These are phyloP conservation scores for Drosophila nannoptera DNA, from an alignment of 1,140 invertebrate species.

Conservation along the genomic window DNA sequence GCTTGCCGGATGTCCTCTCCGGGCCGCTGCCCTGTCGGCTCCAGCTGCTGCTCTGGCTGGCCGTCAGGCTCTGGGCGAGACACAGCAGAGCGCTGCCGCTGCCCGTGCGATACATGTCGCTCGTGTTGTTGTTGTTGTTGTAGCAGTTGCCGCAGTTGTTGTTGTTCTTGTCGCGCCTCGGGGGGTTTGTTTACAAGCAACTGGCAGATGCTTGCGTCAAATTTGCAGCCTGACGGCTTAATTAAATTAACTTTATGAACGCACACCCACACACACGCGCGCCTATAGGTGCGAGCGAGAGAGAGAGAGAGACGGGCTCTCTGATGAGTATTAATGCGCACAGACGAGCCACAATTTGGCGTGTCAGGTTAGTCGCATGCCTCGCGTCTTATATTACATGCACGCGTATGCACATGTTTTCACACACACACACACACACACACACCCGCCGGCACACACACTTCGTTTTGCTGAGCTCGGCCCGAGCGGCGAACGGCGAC, in stretches of 20 bases:
- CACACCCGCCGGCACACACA: neutral
- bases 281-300: neutral
- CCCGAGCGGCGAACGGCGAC: constrained; percentile 26
- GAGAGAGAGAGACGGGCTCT: constrained; percentile 16
- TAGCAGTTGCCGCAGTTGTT: too few species aligned
- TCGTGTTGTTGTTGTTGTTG: too few species aligned
- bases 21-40: constrained; percentile 3
- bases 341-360: constrained; percentile 4
- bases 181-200: constrained; percentile 12
- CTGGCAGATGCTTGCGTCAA: constrained; percentile 22
- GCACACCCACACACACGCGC: neutral
- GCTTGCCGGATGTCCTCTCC: neutral
- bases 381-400: constrained; percentile 9
- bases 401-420: constrained; percentile 7
- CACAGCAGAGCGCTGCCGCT: constrained; percentile 34
- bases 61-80: constrained; percentile 26
- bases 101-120: constrained; percentile 28
- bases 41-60: constrained; percentile 10
- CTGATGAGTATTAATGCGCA: constrained; percentile 31
- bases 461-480: constrained; percentile 28
- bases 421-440: too few species aligned
- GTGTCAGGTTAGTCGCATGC: constrained; percentile 13
- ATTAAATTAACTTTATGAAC: constrained; percentile 38
- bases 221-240: constrained; percentile 30
- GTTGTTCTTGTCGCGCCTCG: too few species aligned